Conservation (phyloP, 2,797 vertebrate genomes). For the Acropternis orthonyx region DNA sequence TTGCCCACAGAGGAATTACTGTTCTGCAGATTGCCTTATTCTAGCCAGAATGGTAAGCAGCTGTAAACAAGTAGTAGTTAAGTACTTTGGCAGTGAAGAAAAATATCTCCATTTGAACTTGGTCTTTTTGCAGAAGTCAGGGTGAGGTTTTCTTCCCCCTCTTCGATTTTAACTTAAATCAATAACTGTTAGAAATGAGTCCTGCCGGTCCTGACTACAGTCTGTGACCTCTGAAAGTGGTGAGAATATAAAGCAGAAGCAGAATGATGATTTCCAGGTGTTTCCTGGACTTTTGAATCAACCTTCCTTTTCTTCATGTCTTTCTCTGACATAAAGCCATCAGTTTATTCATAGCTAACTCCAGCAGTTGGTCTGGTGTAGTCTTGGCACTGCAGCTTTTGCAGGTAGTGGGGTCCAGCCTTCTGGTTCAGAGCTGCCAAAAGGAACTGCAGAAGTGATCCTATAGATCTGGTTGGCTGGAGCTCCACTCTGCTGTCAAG, state of each 20-base stretch:
- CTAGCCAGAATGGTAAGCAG: background rate
- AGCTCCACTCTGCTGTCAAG: background rate
- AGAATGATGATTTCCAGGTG: background rate
- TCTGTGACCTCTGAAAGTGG: background rate
- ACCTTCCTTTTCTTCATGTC: background rate
- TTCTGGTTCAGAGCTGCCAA: background rate
- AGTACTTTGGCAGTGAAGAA: background rate
- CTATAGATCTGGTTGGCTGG: background rate
- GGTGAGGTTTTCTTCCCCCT: fast-evolving
- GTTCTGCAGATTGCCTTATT: background rate
- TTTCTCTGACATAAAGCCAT: background rate
- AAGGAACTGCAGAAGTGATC: background rate
- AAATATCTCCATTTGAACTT: background rate
- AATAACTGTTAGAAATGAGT: background rate
- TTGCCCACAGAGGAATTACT: constrained; percentile 17
- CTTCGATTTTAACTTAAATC: background rate
- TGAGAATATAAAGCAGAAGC: background rate
- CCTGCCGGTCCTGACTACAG: background rate
- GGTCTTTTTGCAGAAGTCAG: background rate
- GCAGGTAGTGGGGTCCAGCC: background rate
- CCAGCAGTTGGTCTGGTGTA: background rate
- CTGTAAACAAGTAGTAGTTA: constrained; percentile 9
- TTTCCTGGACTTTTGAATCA: background rate
- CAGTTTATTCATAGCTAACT: background rate
- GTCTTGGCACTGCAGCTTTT: background rate